Evolutionary conservation across 2,888 invertebrate genomes (phyloP).

Genomic region (Pyrocoelia pectoralis): DNA sequence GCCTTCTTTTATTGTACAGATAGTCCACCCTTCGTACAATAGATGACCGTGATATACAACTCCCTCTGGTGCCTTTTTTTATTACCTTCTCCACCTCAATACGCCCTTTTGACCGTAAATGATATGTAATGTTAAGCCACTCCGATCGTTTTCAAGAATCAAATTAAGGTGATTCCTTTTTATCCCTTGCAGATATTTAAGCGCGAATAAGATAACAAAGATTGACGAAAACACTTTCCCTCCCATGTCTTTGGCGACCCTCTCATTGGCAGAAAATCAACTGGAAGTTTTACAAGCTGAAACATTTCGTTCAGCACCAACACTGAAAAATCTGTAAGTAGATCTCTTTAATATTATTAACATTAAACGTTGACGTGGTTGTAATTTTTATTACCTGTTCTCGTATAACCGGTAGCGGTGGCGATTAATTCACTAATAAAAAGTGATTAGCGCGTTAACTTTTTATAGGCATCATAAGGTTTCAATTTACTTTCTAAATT

Average conservation of each 20-base stretch:
- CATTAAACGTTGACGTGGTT: background rate
- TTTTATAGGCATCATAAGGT: background rate
- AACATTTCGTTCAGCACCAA: constrained; percentile 56
- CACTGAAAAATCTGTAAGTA: constrained; percentile 62
- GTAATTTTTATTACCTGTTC: constrained; percentile 1
- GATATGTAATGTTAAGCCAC: too few relatives aligned
- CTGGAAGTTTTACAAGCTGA: constrained; percentile 54
- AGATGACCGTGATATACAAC: too few relatives aligned
- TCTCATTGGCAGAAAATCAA: constrained; percentile 62
- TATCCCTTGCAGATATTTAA: constrained; percentile 52
- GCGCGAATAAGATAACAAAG: constrained; percentile 57
- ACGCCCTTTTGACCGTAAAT: too few relatives aligned
- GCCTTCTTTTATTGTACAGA: too few relatives aligned
- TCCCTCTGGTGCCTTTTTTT: too few relatives aligned
- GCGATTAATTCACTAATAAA: background rate
- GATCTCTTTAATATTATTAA: constrained; percentile 13
- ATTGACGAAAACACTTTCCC: constrained; percentile 57
- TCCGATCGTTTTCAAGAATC: too few relatives aligned
- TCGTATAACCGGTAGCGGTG: background rate
- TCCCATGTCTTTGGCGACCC: constrained; percentile 55
- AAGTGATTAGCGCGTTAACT: background rate
- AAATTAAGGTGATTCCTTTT: too few relatives aligned
- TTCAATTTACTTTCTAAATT: background rate
- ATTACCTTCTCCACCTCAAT: too few relatives aligned
- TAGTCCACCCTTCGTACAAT: too few relatives aligned